These are phyloP conservation scores for Leptopilina myrica DNA, from an alignment of 2,888 invertebrate species.

Conservation along the genomic window DNA sequence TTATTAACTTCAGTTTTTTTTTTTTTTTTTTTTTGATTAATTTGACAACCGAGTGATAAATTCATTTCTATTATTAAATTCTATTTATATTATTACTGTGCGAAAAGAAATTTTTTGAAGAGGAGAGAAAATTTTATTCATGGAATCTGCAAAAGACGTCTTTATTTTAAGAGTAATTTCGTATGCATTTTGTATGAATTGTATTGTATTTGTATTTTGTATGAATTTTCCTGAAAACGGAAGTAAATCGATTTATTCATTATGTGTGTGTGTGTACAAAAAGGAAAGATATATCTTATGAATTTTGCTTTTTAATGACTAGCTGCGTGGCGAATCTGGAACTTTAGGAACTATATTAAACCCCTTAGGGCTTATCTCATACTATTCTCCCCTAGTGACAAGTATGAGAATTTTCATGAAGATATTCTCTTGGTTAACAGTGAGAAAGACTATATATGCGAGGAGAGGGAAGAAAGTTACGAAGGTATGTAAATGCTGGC, in stretches of 20 bases:
- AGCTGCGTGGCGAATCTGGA: not conserved
- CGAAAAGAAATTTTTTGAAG: too few species aligned
- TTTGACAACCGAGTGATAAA: too few species aligned
- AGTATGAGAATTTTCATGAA: conserved; percentile 23
- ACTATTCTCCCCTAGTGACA: conserved; percentile 15
- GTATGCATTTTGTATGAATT: too few species aligned
- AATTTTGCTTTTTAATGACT: conserved; percentile 11
- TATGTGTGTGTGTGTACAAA: not conserved
- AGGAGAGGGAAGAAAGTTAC: not conserved
- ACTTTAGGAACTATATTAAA: not conserved
- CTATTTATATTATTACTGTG: too few species aligned
- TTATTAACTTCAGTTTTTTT: too few species aligned
- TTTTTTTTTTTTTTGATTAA: not conserved
- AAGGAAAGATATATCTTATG: not conserved
- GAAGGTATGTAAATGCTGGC: conserved; percentile 17
- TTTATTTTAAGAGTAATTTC: not conserved
- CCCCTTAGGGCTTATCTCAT: conserved; percentile 18
- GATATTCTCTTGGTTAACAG: not conserved
- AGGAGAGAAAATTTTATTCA: too few species aligned
- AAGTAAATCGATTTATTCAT: not conserved
- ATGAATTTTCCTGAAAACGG: conserved; percentile 3
- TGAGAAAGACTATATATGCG: not conserved
- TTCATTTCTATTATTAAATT: too few species aligned
- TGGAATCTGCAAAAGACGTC: not conserved
- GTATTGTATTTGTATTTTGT: too few species aligned